These are phyloP conservation scores for Prochilodus magdalenae DNA, from an alignment of 2,113 vertebrate species.

Conservation along the genomic window DNA sequence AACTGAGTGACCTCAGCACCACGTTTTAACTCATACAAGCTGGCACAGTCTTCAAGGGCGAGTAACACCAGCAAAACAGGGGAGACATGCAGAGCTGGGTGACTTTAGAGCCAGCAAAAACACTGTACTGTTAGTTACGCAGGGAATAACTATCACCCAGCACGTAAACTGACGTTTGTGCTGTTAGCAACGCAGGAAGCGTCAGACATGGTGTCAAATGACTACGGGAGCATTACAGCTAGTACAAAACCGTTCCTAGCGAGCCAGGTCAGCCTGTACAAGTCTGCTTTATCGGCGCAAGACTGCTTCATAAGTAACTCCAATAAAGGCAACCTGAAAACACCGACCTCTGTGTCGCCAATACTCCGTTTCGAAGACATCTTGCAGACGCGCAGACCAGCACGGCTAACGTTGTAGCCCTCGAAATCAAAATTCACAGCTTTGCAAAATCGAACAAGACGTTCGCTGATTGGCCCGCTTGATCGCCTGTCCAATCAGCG, in stretches of 20 bases:
- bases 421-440: constrained; percentile 43
- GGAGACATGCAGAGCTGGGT: no score
- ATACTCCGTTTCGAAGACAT: constrained; percentile 75
- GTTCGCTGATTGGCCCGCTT: constrained; percentile 58
- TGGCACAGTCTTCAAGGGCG: no score
- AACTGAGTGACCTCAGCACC: constrained; percentile 4
- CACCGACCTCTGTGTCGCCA: constrained; percentile 70
- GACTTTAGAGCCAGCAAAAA: no score
- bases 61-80: no score
- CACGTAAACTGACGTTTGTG: neutral
- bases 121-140: no score
- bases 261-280: no score
- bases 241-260: neutral
- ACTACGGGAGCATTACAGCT: neutral
- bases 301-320: no score
- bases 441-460: constrained; percentile 47
- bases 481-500: constrained; percentile 61
- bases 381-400: constrained; percentile 39
- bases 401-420: constrained; percentile 4
- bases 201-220: neutral
- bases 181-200: neutral
- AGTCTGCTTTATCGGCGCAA: neutral
- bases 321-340: neutral
- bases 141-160: neutral
- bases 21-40: constrained; percentile 47